phyloP scores from a whole-genome alignment of 2,113 vertebrate species.

The Paratilapia polleni region DNA sequence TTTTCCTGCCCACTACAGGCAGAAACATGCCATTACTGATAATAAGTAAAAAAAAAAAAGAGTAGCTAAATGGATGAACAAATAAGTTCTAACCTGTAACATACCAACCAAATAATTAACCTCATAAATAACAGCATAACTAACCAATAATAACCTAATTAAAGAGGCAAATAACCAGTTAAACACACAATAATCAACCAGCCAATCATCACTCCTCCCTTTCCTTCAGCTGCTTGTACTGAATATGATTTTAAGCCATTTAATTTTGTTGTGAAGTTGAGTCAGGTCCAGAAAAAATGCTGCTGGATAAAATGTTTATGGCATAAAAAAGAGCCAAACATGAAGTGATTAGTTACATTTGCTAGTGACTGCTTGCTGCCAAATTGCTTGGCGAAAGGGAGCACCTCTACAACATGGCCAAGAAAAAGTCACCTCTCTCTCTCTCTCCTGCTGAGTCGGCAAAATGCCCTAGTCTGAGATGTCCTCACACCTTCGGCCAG shows the following conservation, averaged over 20 bases:
- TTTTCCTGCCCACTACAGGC: background rate
- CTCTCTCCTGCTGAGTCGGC: conserved; percentile 40
- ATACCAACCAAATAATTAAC: background rate
- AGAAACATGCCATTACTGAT: background rate
- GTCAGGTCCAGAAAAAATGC: background rate
- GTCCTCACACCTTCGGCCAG: conserved; percentile 49
- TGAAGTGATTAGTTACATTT: conserved; percentile 52
- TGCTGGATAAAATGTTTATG: conserved; percentile 27
- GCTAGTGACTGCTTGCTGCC: conserved; percentile 19
- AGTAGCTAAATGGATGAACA: background rate
- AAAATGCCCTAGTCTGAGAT: conserved; percentile 6
- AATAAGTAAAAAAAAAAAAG: background rate
- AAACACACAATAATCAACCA: background rate
- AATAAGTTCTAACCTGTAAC: background rate
- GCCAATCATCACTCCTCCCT: background rate
- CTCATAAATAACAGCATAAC: background rate
- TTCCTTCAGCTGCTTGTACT: background rate
- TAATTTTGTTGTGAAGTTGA: conserved; percentile 21
- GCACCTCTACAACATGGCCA: conserved; percentile 9
- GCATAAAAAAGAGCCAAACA: conserved; percentile 26
- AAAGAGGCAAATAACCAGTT: background rate
- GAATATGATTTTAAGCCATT: conserved; percentile 4
- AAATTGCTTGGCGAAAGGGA: conserved; percentile 32
- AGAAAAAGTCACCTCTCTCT: conserved; percentile 54
- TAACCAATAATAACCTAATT: background rate